phyloP scores from a whole-genome alignment of 2,888 invertebrate genomes.

The Caradrina kadenii region DNA sequence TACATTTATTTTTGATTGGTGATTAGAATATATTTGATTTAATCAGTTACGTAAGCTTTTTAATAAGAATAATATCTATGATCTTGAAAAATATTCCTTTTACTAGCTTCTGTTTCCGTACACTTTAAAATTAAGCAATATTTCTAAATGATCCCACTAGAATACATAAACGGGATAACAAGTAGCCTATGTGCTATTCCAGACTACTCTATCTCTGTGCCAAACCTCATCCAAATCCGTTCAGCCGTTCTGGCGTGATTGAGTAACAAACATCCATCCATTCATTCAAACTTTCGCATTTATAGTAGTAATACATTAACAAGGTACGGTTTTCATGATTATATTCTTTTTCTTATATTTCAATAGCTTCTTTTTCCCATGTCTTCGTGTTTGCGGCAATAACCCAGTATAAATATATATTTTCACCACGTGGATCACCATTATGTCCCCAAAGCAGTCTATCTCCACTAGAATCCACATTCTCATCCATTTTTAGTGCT shows the following conservation, averaged over 20 bases:
- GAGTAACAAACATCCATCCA: too few species aligned
- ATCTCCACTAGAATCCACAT: slow-evolving; percentile 51
- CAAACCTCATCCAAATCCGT: too few species aligned
- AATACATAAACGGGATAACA: too few species aligned
- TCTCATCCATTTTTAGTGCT: slow-evolving; percentile 63
- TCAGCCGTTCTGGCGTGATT: too few species aligned
- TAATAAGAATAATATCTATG: neutral
- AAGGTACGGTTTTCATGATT: neutral
- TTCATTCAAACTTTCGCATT: too few species aligned
- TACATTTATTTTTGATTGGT: neutral
- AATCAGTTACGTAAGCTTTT: neutral
- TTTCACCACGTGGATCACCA: slow-evolving; percentile 43
- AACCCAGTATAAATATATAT: slow-evolving; percentile 40
- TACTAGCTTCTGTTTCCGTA: too few species aligned
- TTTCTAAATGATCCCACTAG: too few species aligned
- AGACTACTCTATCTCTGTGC: too few species aligned
- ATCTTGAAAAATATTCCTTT: too few species aligned
- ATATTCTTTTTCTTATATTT: neutral
- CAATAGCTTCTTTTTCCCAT: slow-evolving; percentile 5
- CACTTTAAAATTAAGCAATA: too few species aligned
- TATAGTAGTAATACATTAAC: neutral
- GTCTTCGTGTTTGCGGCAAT: slow-evolving; percentile 25
- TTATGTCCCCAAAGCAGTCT: slow-evolving; percentile 63
- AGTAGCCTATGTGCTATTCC: too few species aligned
- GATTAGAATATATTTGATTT: neutral